Evolutionary conservation across 2,797 vertebrate species (phyloP), one percentile per base, ranked within the genome.

Genomic region (Hippoglossus hippoglossus): DNA sequence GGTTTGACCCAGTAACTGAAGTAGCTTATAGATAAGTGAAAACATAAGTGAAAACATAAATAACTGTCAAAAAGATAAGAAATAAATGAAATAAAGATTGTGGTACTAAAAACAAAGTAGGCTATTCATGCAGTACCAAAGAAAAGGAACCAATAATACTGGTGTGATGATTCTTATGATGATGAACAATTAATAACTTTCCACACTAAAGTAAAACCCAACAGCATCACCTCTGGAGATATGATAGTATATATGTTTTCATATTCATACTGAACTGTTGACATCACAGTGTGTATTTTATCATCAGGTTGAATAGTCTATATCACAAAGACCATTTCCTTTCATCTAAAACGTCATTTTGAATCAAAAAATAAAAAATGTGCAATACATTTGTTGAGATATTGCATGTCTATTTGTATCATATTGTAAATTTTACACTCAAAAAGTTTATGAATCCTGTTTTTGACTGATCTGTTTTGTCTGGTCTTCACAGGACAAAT

Each of bases 401-500:
- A 26, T 18, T 58, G 18, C 7, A 60, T 10, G 13, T 22, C 54
- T 41, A 2, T 50, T 28, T 66, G 18, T 49, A 21, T 63, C 44
- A 46, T 16, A 46, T 46, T 71, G 36, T 60, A 41, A 25, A 28
- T 28, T 59, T 22, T 47, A 1, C 60, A 47, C 19, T 19, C 54
- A 4, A 62, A 6, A 63, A 39, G 54, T 57, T 51, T 3, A 19
- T 6, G 22, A 4, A 44, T 39, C 21, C n/a, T 47, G 3, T 11
- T 67, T 64, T 55, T 83, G 71, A 90, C 56, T 28, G 56, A 56
- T 72, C 34, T 81, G 55, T 89, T 46, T 70, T 91, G 68, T 96
- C 91, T 95, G 95, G 93, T 95, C 86, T 96, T 96, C 94, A 85
- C 96, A 98, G 97, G 96, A 97, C 89, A 95, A 90, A 82, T 84